These are phyloP conservation scores for Zaprionus lineosus DNA, from an alignment of 2,888 invertebrate species.

Conservation along the genomic window DNA sequence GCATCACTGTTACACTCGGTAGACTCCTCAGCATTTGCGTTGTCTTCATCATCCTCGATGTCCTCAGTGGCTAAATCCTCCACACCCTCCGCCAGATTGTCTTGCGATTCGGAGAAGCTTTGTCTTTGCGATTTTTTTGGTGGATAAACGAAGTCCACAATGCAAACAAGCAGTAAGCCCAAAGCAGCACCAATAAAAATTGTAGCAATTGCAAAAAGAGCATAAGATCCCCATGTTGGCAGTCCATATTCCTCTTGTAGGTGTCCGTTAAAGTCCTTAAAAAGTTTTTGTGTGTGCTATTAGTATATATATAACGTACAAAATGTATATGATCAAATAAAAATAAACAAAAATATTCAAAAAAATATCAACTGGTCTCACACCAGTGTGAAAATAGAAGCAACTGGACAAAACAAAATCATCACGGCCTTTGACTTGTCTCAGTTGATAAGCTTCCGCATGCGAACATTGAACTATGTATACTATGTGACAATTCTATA, in stretches of 20 bases:
- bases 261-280: slow-evolving; percentile 91
- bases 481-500: slow-evolving; percentile 12
- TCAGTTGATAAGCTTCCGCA: slow-evolving; percentile 50
- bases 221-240: slow-evolving; percentile 96
- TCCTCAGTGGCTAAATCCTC: slow-evolving; percentile 80
- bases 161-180: slow-evolving; percentile 94
- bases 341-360: background rate
- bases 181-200: slow-evolving; percentile 95
- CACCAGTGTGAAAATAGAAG: slow-evolving; percentile 14
- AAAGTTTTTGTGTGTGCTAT: slow-evolving; percentile 68
- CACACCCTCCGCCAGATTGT: slow-evolving; percentile 72
- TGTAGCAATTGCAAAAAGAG: slow-evolving; percentile 96
- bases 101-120: slow-evolving; percentile 81
- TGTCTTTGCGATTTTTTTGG: slow-evolving; percentile 85
- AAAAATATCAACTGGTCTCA: background rate
- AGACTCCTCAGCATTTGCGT: slow-evolving; percentile 43
- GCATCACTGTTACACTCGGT: slow-evolving; percentile 61
- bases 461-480: slow-evolving; percentile 45
- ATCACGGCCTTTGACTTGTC: slow-evolving; percentile 14
- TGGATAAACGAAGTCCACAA: slow-evolving; percentile 93
- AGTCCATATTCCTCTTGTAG: slow-evolving; percentile 95
- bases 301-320: slow-evolving; percentile 45
- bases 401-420: slow-evolving; percentile 15
- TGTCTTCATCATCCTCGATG: slow-evolving; percentile 74
- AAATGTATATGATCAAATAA: slow-evolving; percentile 1